Evolutionary conservation across 2,113 vertebrate genomes (phyloP).

Genomic region (Oreocharis arfaki): DNA sequence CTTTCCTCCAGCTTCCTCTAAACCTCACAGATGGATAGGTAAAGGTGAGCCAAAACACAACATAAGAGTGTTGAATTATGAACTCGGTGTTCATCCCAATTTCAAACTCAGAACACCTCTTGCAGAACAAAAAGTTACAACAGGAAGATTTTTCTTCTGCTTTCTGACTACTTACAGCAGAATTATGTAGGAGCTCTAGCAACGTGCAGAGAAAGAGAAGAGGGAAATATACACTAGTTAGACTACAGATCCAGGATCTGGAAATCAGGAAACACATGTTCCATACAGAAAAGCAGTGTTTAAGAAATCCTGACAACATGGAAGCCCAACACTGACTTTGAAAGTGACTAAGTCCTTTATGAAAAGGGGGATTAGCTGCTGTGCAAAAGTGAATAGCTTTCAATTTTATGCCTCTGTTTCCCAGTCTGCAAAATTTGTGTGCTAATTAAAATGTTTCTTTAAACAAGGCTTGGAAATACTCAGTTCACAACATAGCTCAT

Average conservation of each 20-base stretch:
- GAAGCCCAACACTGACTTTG: background rate
- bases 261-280: background rate
- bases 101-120: background rate
- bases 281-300: accelerated
- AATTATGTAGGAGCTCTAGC: background rate
- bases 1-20: background rate
- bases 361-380: background rate
- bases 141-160: background rate
- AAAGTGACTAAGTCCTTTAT: background rate
- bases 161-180: background rate
- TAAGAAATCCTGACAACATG: background rate
- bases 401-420: background rate
- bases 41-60: background rate
- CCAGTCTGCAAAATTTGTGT: background rate
- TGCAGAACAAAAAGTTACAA: background rate
- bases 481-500: background rate
- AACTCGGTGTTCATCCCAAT: background rate
- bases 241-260: background rate
- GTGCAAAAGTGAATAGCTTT: background rate
- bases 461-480: background rate
- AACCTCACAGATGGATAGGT: background rate
- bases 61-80: background rate
- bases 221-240: background rate
- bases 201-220: background rate
- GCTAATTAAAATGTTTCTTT: background rate